Base-by-base conservation (phyloP, 2,888 invertebrate genomes). In the Drosophila nigritarsus region DNA sequence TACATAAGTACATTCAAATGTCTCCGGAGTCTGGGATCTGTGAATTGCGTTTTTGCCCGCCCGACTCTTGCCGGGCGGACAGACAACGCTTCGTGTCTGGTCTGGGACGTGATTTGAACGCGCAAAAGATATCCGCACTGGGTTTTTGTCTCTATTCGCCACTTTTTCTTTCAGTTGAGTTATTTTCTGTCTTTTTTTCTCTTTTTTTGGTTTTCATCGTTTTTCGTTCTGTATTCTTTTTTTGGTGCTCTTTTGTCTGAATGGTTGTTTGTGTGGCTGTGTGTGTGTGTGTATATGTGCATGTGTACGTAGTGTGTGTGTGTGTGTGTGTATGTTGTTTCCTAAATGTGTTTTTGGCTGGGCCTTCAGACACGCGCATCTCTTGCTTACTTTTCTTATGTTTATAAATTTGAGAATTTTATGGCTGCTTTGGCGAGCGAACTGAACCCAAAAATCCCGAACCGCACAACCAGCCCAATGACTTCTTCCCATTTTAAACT, bases 91-190 rank as follows among this genome's bases (percentile, higher is more conserved):
- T 18, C 85, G 75, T 82, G 84, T 65, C 75, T 49, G 67, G 82
- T 87, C 82, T 84, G 83, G 80, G 67, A 88, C 89, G 84, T 84
- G 87, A 87, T 87, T 84, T 70, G 89, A 75, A 84, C 83, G 73
- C 82, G 87, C 72, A 89, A 84, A 74, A 83, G 40, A 88, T 74
- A 84, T 84, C 83, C 75, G 78, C 66, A 69, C 64, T 64, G 65
- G 66, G 30, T 71, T 67, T 72, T 63, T 62, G 60, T 72, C 55
- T 65, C 68, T 55, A 58, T 61, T 62, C 58, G 82, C 54, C 80
- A 85, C 80, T 80, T 77, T 83, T 83, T 83, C 82, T 72, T 80
- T 85, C 71, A 49, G 60, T 71, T 64, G 65, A 65, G 80, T 55
- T 75, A 58, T 73, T 72, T 64, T 49, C 53, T 51, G 38, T 54